A percentile compares a stretch with the other conserved stretches of the same genome.
Conservation (phyloP, 2,113 vertebrate genomes). For the Dissostichus mawsoni region DNA sequence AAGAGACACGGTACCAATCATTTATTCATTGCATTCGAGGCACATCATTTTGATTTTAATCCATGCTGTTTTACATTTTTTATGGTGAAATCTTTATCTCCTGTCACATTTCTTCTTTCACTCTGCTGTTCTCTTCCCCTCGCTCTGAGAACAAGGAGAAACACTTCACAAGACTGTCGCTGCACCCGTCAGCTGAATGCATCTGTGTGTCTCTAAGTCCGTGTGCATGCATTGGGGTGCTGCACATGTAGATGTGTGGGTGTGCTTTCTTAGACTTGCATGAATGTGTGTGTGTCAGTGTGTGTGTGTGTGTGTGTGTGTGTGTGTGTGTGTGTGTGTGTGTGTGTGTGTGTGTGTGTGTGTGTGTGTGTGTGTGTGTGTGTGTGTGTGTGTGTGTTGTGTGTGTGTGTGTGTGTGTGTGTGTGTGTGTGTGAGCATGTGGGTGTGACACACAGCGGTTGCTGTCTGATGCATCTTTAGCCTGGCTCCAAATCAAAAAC, state of each 20-base stretch:
- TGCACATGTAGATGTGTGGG: constrained; percentile 12
- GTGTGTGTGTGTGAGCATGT: constrained; percentile 28
- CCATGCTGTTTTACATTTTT: not conserved
- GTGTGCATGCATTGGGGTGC: not conserved
- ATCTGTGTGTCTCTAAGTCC: not conserved
- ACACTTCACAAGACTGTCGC: constrained; percentile 12
- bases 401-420: not conserved
- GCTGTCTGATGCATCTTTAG: constrained; percentile 70
- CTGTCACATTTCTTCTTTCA: not conserved
- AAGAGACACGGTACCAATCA: not conserved
- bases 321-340: constrained; percentile 5
- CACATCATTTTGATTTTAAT: not conserved
- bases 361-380: too few species aligned
- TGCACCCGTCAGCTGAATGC: constrained; percentile 31
- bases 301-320: constrained; percentile 20
- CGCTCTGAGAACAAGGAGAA: constrained; percentile 22
- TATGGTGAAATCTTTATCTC: not conserved
- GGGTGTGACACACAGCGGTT: constrained; percentile 58
- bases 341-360: too few species aligned
- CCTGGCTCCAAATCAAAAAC: constrained; percentile 76
- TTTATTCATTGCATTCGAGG: not conserved
- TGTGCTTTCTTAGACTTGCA: not conserved
- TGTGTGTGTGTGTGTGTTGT: too few species aligned
- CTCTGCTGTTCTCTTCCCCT: constrained; percentile 1
- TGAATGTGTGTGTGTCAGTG: constrained; percentile 5